Percentiles rank a stretch among this genome's conserved stretches.
phyloP scores from a whole-genome alignment of 2,113 vertebrate genomes.

The Progne subis region DNA sequence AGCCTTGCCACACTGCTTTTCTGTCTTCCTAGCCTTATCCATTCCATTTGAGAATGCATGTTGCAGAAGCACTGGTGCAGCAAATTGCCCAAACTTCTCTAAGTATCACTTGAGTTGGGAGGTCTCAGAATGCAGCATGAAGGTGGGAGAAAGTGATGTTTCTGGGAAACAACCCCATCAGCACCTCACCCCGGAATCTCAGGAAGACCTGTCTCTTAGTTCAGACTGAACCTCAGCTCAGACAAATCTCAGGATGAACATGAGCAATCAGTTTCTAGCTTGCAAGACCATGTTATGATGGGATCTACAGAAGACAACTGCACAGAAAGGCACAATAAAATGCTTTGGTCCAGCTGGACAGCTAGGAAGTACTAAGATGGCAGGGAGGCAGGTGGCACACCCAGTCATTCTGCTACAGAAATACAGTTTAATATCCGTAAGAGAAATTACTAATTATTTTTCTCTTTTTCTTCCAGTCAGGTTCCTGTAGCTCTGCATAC shows the following conservation, averaged over 20 bases:
- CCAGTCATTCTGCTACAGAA: not conserved
- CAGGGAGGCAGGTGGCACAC: not conserved
- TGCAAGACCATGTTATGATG: not conserved
- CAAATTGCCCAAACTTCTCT: not conserved
- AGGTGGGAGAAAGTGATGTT: not conserved
- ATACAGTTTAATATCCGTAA: not conserved
- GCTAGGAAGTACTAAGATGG: not conserved
- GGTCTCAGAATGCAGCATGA: not conserved
- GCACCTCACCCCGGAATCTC: not conserved
- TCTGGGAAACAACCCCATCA: not conserved
- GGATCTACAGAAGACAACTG: not conserved
- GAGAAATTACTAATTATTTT: not conserved
- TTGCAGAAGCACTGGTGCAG: not conserved
- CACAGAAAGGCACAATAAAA: not conserved
- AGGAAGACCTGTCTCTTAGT: not conserved
- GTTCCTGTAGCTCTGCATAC: constrained; percentile 67
- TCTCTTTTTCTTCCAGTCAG: not conserved
- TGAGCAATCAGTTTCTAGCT: not conserved
- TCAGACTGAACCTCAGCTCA: not conserved
- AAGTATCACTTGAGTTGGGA: not conserved
- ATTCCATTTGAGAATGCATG: not conserved
- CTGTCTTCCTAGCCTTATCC: not conserved
- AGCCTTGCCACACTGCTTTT: not conserved
- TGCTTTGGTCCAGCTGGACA: not conserved
- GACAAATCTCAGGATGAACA: not conserved